A percentile compares a stretch with the other conserved stretches of the same genome.
Conservation (phyloP, 2,797 vertebrate genomes). For the Cryptoprocta ferox region DNA sequence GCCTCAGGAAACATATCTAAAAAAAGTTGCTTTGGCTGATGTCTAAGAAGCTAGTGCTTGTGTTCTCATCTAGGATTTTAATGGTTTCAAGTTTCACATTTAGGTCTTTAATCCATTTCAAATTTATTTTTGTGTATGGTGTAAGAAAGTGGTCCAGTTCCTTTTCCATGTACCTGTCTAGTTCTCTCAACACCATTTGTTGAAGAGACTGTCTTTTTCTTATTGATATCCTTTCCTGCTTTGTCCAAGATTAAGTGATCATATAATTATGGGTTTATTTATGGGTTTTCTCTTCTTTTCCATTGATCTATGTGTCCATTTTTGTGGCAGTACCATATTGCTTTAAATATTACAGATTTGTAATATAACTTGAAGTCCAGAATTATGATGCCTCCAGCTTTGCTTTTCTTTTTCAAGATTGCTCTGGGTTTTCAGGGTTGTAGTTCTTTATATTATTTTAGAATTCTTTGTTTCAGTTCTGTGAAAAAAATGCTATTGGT, state of each 20-base stretch:
- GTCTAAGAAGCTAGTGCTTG: neutral
- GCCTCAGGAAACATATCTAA: neutral
- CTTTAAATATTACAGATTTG: neutral
- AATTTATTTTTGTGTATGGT: neutral
- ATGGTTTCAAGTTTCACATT: neutral
- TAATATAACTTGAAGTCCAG: neutral
- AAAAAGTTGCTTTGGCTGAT: neutral
- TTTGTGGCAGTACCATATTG: neutral
- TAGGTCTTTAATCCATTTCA: neutral
- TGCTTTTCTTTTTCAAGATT: neutral
- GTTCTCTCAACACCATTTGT: neutral
- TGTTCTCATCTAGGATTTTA: neutral
- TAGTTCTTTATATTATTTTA: neutral
- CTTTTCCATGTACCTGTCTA: neutral
- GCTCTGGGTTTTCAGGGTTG: neutral
- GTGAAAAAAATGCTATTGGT: neutral
- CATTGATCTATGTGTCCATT: neutral
- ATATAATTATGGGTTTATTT: neutral
- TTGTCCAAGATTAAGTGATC: neutral
- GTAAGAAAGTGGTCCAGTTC: neutral
- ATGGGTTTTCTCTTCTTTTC: neutral
- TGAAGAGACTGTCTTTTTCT: neutral
- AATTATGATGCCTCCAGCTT: neutral
- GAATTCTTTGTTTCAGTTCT: neutral
- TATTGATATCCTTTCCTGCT: neutral